Evolutionary conservation across 2,113 vertebrate species (phyloP), one percentile per base, ranked within the genome.

Genomic region (Myocastor coypus): DNA sequence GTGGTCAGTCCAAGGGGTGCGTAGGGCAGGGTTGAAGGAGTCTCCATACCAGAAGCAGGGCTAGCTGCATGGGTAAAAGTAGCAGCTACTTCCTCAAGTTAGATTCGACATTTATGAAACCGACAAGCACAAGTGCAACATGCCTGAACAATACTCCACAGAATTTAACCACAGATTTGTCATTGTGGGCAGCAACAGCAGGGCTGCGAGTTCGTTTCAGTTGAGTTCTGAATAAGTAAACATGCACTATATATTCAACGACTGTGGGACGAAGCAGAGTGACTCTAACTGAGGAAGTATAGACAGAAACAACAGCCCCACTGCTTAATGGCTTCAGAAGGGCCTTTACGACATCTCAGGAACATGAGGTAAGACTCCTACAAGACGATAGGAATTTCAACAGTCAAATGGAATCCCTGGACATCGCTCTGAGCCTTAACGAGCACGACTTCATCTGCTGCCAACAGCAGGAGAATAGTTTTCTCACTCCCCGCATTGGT

Each of bases 391-490:
- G 50, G 75, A 19, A 22, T 83, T 11, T 59, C 80, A 22, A 16
- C 34, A 22, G 68, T 61, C 63, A 24, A 20, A 78, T 0, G 3
- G 42, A 89, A 37, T 92, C 96, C 80, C 96, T 80, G 96, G 96
- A 83, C 96, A 87, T 96, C 88, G 83, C 68, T 96, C 61, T 46
- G 8, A 95, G 92, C 80, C 75, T 73, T 95, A 95, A 97, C 84
- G 83, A 96, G 96, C 90, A 13, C 22, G 46, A 26, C 88, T 95
- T 94, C 87, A 95, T 94, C 96, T 83, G 37, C 32, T 0, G 0
- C 16, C 12, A 86, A 59, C 96, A 97, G 96, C 89, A 40, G 94
- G 87, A 93, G 71, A 42, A 84, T n/a, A 20, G 68, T 66, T 89
- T 83, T 90, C 91, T 92, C 57, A 20, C 71, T 75, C 78, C 83